Base-by-base conservation (phyloP, 2,888 invertebrate species). In the Oeneis ivallda region DNA sequence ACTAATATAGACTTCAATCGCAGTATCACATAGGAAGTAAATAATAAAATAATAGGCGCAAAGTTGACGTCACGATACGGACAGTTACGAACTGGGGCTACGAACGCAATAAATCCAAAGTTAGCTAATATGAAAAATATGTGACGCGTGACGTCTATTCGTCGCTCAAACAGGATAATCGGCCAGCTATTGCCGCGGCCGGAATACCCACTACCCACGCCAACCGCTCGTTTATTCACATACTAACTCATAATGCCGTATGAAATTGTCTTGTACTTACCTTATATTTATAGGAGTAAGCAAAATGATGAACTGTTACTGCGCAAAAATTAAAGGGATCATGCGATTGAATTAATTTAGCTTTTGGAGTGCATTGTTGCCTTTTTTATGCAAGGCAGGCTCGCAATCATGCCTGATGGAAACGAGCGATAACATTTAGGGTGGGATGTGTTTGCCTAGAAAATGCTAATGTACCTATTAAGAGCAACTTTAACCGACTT, bases 141-240 rank as follows among this genome's bases (percentile, higher is more conserved):
- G 77, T 73, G 74, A 67, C 72, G 72, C 83, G 87, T 87, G 86
- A 86, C 87, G 88, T 85, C 84, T 82, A 83, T 83, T 80, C 80
- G 81, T 76, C 76, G 79, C 81, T 79, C 81, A 84, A 89, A 87
- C 87, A 84, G 86, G 86, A 86, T 88, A 89, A 89, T 88, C 86
- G 88, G 79, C 71, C 81, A 82, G 85, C 89, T 88, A 87, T 86
- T 86, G 87, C 84, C 66, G 78, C 76, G 81, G 84, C 79, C 80
- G 81, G 83, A 90, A 90, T 90, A 88, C 88, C 87, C 85, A 85
- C 79, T 78, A 85, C 76, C 87, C 90, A 91, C 89, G 90, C 90
- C 80, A 91, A 85, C 83, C 77, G 85, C 83, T 90, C 89, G 86
- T 91, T 90, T 89, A 85, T 89, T 85, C 84, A 86, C 74, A 73